Evolutionary conservation across 2,113 vertebrate genomes (phyloP), one percentile per base, ranked within the genome.

Genomic region (Pitta sordida): DNA sequence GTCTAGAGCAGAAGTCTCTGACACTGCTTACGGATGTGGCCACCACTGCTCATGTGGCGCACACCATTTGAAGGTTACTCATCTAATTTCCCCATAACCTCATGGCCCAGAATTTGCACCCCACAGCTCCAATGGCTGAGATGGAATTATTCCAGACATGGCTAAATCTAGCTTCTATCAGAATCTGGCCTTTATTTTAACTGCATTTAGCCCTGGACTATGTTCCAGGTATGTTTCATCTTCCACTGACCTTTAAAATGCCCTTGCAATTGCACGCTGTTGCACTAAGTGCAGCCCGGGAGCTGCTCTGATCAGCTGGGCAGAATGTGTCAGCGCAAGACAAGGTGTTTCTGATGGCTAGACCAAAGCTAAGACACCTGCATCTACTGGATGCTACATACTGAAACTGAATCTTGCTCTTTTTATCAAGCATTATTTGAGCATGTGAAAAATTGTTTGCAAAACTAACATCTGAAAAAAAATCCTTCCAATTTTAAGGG

Each of bases 391-490:
- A 74, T 15, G 71, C 48, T 67, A 55, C 44, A n/a, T n/a, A n/a
- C 55, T n/a, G n/a, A 80, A 43, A 29, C 67, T 53, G 48, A 65
- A 34, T 69, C 62, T 92, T 32, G 15, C 55, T 68, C 75, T 83
- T 83, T 63, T 73, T 48, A 85, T 46, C 55, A 37, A 63, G 43
- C n/a, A 77, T 88, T 3, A 2, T 67, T 68, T 85, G 11, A 78
- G 48, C 51, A 63, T 24, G 39, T n/a, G 52, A 68, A 92, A 86
- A 80, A 86, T 22, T 34, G 53, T 76, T 92, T 85, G 59, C 46
- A 83, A 91, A 93, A 95, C 69, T 56, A 85, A 81, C 70, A 85
- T 58, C 70, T 87, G 82, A 95, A 91, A 95, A 91, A 95, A 80
- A 65, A 76, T 83, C 51, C 39, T 94, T 76, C 32, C 43, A 30